A percentile compares a stretch with the other conserved stretches of the same genome.
Evolutionary conservation across 2,888 invertebrate species (phyloP).

Genomic region (Pecten maximus): DNA sequence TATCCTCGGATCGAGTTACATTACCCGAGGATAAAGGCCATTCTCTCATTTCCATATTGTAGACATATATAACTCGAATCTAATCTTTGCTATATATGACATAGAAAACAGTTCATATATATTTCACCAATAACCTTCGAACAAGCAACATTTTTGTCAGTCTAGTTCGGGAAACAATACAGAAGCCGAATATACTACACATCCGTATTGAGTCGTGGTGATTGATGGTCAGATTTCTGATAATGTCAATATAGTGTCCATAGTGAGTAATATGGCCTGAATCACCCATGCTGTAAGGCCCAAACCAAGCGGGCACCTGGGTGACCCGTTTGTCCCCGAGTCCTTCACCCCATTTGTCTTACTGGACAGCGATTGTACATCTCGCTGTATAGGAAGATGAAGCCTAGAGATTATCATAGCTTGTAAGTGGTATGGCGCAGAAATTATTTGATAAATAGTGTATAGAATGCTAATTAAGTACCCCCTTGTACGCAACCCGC

Average conservation of each 20-base stretch:
- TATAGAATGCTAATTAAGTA: no score
- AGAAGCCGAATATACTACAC: not conserved
- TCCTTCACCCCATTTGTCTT: not conserved
- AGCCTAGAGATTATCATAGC: no score
- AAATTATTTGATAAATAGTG: no score
- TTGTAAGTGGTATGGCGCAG: no score
- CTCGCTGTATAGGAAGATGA: no score
- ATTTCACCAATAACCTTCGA: not conserved
- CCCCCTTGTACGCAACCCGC: no score
- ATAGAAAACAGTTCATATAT: not conserved
- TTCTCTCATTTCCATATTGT: not conserved
- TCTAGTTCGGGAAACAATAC: no score
- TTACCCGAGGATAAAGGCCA: not conserved
- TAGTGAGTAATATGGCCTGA: not conserved
- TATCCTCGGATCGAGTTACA: not conserved
- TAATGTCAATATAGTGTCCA: not conserved
- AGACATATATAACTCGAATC: no score
- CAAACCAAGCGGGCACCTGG: not conserved
- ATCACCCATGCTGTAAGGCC: no score
- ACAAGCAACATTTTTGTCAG: not conserved
- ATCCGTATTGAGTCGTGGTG: not conserved
- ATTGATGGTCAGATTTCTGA: not conserved
- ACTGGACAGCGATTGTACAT: not conserved
- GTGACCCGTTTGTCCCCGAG: not conserved
- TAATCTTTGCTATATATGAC: not conserved